phyloP scores from a whole-genome alignment of 1,140 invertebrate genomes.

The Trissolcus basalis region DNA sequence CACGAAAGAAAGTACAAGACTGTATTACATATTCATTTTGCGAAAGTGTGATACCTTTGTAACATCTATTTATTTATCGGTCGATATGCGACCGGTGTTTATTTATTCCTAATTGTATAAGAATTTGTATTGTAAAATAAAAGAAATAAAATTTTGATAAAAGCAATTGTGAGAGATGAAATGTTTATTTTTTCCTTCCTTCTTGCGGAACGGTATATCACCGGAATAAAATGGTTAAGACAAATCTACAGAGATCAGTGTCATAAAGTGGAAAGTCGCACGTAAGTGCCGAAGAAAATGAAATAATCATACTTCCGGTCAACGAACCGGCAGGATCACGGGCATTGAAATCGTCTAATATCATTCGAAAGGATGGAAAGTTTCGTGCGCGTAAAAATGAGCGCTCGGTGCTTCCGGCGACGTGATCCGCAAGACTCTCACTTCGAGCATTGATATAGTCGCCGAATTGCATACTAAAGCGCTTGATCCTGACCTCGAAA shows the following conservation, averaged over 20 bases:
- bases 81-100: no score
- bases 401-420: conserved; percentile 63
- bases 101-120: no score
- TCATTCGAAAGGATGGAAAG: conserved; percentile 64
- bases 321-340: conserved; percentile 40
- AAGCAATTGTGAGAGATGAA: no score
- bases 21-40: conserved; percentile 5
- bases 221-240: neutral
- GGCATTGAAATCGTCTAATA: conserved; percentile 51
- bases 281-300: conserved; percentile 39
- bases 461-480: conserved; percentile 51
- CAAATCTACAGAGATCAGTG: conserved; percentile 12
- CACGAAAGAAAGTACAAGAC: neutral
- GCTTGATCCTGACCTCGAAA: conserved; percentile 72
- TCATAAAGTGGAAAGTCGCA: conserved; percentile 58
- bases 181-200: no score
- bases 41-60: neutral
- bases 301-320: conserved; percentile 53
- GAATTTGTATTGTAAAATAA: no score
- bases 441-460: conserved; percentile 54
- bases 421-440: conserved; percentile 67
- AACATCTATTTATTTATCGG: neutral
- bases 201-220: no score
- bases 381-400: conserved; percentile 60
- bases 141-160: no score